A percentile compares a stretch with the other conserved stretches of the same genome.
These are phyloP conservation scores for Drosophila lutescens DNA, from an alignment of 2,888 invertebrate species.

Conservation along the genomic window DNA sequence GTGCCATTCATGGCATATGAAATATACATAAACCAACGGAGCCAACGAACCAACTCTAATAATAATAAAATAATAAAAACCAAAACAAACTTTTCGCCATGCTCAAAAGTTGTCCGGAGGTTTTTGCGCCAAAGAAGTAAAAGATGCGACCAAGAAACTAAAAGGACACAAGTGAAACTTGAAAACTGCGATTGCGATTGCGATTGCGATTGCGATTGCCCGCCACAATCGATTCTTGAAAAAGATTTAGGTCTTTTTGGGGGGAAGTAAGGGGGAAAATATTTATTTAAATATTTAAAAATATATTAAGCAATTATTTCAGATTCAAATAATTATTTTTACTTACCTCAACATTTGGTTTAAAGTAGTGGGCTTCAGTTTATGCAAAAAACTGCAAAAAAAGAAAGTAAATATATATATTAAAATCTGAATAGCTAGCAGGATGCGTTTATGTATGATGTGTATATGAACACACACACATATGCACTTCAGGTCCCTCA, in stretches of 20 bases:
- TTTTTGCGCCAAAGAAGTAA: neutral
- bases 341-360: conserved; percentile 15
- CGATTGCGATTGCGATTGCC: neutral
- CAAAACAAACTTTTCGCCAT: conserved; percentile 39
- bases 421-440: conserved; percentile 2
- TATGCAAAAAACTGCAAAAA: conserved; percentile 5
- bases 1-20: conserved; percentile 50
- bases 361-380: neutral
- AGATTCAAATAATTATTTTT: too few species aligned
- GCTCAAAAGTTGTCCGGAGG: conserved; percentile 15
- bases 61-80: conserved; percentile 69
- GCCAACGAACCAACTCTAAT: conserved; percentile 49
- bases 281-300: too few species aligned
- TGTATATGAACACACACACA: neutral
- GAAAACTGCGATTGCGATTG: conserved; percentile 1
- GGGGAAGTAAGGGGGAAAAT: too few species aligned
- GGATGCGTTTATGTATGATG: neutral
- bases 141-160: conserved; percentile 13
- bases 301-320: too few species aligned
- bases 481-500: conserved; percentile 8
- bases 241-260: neutral
- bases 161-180: neutral
- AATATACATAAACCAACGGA: conserved; percentile 59
- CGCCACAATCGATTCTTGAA: neutral
- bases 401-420: neutral